Evolutionary conservation across 2,888 invertebrate species (phyloP), one percentile per base, ranked within the genome.

Genomic region (Andricus curvator): DNA sequence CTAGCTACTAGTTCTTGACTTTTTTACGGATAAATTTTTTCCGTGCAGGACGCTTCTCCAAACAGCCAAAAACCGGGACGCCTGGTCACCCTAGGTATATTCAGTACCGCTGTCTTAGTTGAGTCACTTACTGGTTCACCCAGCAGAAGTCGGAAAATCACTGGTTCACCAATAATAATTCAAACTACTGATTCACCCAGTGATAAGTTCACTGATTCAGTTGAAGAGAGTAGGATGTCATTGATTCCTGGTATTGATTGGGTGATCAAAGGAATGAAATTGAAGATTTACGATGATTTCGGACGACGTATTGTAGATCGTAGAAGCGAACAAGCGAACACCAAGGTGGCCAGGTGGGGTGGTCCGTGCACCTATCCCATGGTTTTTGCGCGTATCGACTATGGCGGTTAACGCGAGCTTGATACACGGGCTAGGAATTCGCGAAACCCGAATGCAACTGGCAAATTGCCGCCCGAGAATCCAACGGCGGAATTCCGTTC

Each of bases 381-480:
- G 66, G 85, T 90, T 90, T 90, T 90, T 90, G 81, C 77, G 60
- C 48, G 80, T 82, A 84, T 87, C 87, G 83, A 85, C 85, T 86
- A 86, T 83, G 81, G 85, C 85, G 88, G 86, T 86, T 87, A 87
- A 84, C 84, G 85, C 85, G 83, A 78, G 86, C 65, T 85, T 84
- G 84, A 89, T 89, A 89, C 89, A 89, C 85, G 85, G 88, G 87
- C 90, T 91, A 91, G 90, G 89, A 91, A 91, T 91, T 90, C 88
- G 85, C 87, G 87, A 90, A 90, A 90, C 89, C 86, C 88, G 88
- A 90, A 89, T 85, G 88, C 90, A 90, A 90, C 89, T 90, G 89
- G 91, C 90, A 90, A 91, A 91, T 91, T 90, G 89, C 89, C 84
- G 88, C 84, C 83, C 85, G 87, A 86, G 90, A 90, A 91, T 91